A percentile compares a stretch with the other conserved stretches of the same genome.
These are phyloP conservation scores for Setipinna tenuifilis DNA, from an alignment of 2,797 vertebrate species.

Conservation along the genomic window DNA sequence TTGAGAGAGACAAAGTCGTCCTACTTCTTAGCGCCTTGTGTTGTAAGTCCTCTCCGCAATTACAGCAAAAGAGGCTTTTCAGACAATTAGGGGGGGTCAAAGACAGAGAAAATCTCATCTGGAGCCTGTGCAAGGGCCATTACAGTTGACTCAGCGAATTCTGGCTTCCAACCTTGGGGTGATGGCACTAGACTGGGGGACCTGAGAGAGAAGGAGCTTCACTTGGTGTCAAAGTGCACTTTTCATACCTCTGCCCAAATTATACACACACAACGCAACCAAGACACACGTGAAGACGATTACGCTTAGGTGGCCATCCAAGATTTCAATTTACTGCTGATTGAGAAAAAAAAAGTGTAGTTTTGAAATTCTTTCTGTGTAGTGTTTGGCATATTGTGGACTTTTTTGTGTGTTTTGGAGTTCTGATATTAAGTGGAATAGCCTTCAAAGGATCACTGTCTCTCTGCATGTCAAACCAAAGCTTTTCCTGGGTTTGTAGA, in stretches of 20 bases:
- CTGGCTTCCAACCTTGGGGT: slow-evolving; percentile 50
- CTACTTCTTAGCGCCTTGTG: slow-evolving; percentile 19
- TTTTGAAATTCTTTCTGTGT: slow-evolving; percentile 14
- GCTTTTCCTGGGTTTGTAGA: slow-evolving; percentile 52
- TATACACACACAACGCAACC: slow-evolving; percentile 13
- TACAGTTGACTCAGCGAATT: slow-evolving; percentile 56
- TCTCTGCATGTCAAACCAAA: slow-evolving; percentile 61
- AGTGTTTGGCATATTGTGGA: slow-evolving; percentile 21
- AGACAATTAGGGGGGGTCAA: background rate
- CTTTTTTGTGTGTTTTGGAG: slow-evolving; percentile 11
- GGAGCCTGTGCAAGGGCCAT: slow-evolving; percentile 58
- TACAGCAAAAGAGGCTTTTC: background rate
- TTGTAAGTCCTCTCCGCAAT: slow-evolving; percentile 4
- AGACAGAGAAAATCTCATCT: background rate
- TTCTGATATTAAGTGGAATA: background rate
- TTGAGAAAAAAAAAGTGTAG: background rate
- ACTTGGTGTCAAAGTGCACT: slow-evolving; percentile 78
- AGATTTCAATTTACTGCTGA: background rate
- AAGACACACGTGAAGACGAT: slow-evolving; percentile 3
- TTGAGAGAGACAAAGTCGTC: background rate
- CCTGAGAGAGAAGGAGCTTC: slow-evolving; percentile 69
- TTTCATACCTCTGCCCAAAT: slow-evolving; percentile 56
- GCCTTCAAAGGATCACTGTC: slow-evolving; percentile 13
- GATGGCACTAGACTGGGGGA: slow-evolving; percentile 62
- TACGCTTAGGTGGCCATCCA: background rate